Evolutionary conservation across 1,140 invertebrate genomes (phyloP), one percentile per base, ranked within the genome.

Genomic region (Calosoma granatense): DNA sequence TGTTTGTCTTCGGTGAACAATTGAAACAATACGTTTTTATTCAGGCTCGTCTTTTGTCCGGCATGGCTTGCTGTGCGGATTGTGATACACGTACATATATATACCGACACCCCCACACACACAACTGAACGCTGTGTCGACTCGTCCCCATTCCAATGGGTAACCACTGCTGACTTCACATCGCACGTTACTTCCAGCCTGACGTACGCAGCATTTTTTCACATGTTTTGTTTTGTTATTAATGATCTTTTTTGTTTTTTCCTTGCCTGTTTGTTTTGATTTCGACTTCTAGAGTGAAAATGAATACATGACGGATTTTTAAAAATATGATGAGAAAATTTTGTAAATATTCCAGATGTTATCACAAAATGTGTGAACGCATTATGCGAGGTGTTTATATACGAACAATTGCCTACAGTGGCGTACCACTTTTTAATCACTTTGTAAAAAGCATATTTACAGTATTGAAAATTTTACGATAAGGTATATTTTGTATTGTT

Each of bases 1-100:
- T 61, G 60, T 59, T 61, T 61, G 58, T 61, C 55, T 59, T 61
- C 55, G 22, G 36, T 17, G 23, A 59, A 61, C 60, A 61, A 61
- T 61, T 61, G 57, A 59, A 61, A 59, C 60, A 61, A 61, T 61
- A 61, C 58, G 56, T 57, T 61, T 59, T 61, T 56, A 51, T 56
- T 59, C 41, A 47, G 17, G 15, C 41, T 47, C 41, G 41, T 47
- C 41, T 47, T 47, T 47, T 47, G 41, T 47, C 41, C 41, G 17
- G 41, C 41, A 47, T 11, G 41, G 41, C 41, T 47, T 47, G 41
- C 41, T 47, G 41, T 47, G 41, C 41, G 17, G 41, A 12, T 9
- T 47, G 41, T 47, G 41, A 47, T 47, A 47, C 41, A 47, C 41
- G 41, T 47, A 47, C n/a, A n/a, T n/a, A n/a, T n/a, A n/a, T n/a